Conservation (phyloP, 2,888 invertebrate species). For the Plebejus argus region DNA sequence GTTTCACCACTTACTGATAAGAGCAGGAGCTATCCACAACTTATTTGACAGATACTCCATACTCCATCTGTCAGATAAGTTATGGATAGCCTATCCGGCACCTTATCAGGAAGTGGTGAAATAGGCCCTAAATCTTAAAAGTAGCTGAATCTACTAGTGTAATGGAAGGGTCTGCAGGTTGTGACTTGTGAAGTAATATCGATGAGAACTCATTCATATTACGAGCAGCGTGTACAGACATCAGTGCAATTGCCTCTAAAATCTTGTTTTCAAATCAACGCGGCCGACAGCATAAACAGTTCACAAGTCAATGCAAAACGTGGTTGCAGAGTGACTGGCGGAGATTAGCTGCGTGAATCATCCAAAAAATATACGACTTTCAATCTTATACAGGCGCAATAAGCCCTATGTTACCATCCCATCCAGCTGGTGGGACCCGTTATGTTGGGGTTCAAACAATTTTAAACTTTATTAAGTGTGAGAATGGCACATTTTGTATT, state of each 20-base stretch:
- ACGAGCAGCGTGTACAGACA: not conserved
- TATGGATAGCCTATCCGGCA: too few species aligned
- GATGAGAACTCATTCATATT: not conserved
- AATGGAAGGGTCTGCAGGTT: not conserved
- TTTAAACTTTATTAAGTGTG: not conserved
- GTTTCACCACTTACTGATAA: too few species aligned
- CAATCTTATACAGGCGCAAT: not conserved
- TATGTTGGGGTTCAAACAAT: not conserved
- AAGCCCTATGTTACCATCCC: conserved; percentile 21
- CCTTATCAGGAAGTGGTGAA: too few species aligned
- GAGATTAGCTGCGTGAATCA: conserved; percentile 41
- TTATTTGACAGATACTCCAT: too few species aligned
- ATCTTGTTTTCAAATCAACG: conserved; percentile 27
- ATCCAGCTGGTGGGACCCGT: conserved; percentile 19
- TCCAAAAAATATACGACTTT: conserved; percentile 23
- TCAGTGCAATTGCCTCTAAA: conserved; percentile 1
- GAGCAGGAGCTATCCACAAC: too few species aligned
- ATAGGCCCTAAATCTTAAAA: not conserved
- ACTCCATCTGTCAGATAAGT: too few species aligned
- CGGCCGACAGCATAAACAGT: conserved; percentile 22
- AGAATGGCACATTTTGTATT: not conserved
- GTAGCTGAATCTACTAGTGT: not conserved
- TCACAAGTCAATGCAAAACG: conserved; percentile 36
- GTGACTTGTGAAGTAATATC: not conserved
- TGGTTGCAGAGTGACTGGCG: conserved; percentile 38